phyloP scores from a whole-genome alignment of 2,113 vertebrate genomes.

The Corapipo altera region DNA sequence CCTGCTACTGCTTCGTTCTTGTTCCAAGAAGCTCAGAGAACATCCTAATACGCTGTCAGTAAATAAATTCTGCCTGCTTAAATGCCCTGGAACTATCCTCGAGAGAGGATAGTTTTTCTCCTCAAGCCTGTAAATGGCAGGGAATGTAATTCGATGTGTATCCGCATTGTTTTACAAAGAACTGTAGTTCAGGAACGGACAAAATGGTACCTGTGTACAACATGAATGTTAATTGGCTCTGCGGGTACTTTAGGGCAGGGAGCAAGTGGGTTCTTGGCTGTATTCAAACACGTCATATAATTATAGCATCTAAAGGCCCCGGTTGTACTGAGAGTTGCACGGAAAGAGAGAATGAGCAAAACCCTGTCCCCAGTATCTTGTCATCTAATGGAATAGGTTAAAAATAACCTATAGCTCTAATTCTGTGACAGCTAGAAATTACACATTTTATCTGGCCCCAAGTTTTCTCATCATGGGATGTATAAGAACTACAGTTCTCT shows the following conservation, averaged over 20 bases:
- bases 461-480: not conserved
- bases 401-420: not conserved
- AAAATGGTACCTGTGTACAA: not conserved
- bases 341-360: not conserved
- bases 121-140: not conserved
- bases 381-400: not conserved
- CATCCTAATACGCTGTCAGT: not conserved
- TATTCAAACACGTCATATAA: not conserved
- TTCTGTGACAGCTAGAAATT: not conserved
- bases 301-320: not conserved
- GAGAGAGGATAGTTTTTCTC: not conserved
- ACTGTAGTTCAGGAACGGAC: not conserved
- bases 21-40: constrained; percentile 22
- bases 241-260: not conserved
- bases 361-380: not conserved
- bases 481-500: not conserved
- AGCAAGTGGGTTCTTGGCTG: not conserved
- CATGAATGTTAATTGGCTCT: not conserved
- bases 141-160: not conserved
- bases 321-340: not conserved
- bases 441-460: not conserved
- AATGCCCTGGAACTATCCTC: constrained; percentile 10
- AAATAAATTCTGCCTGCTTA: constrained; percentile 52
- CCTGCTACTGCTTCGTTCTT: not conserved
- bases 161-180: not conserved